These are phyloP conservation scores for Ia io DNA, from an alignment of 2,113 vertebrate genomes.

Conservation along the genomic window DNA sequence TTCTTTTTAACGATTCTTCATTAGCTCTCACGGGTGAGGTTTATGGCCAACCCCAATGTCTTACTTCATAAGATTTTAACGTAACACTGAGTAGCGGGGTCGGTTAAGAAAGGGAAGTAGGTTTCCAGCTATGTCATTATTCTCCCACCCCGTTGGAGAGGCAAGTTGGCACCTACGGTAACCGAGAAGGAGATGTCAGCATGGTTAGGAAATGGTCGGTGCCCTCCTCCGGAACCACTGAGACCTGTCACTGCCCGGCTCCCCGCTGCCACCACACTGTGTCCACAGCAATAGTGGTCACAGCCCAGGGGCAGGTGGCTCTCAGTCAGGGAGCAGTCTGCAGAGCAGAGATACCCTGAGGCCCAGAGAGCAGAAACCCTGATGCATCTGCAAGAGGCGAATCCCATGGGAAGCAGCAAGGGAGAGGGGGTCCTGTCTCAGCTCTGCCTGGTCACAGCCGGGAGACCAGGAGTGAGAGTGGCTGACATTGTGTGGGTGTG, in stretches of 20 bases:
- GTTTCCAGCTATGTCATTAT: neutral
- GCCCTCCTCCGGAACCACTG: neutral
- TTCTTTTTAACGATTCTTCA: neutral
- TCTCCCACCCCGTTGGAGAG: neutral
- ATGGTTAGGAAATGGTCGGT: neutral
- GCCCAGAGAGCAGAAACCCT: neutral
- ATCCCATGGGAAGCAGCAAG: neutral
- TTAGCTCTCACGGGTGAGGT: neutral
- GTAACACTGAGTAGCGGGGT: neutral
- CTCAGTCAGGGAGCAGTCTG: neutral
- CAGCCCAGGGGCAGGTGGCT: neutral
- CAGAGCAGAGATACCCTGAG: neutral
- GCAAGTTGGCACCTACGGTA: neutral
- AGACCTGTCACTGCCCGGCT: neutral
- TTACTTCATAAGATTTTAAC: neutral
- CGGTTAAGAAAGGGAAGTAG: neutral
- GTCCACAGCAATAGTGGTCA: neutral
- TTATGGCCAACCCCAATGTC: neutral
- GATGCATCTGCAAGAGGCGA: neutral
- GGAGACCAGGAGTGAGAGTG: neutral
- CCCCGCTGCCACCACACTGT: rapidly evolving
- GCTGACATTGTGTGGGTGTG: rapidly evolving
- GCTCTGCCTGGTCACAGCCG: neutral
- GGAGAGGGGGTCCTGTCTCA: too few species aligned
- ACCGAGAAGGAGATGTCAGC: neutral